phyloP scores from a whole-genome alignment of 2,113 vertebrate genomes.

The Microtus montanus region DNA sequence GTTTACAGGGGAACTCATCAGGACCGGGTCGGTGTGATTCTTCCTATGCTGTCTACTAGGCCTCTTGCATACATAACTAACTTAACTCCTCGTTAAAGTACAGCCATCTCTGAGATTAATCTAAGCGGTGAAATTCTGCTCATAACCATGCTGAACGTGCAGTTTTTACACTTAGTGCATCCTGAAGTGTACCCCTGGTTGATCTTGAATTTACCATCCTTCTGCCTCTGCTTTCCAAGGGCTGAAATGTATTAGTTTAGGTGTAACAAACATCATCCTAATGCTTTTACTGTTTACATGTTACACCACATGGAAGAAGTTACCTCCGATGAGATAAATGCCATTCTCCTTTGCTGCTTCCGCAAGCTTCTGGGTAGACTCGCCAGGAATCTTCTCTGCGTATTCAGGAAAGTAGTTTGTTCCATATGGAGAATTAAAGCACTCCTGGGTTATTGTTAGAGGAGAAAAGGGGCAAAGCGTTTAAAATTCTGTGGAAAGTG shows the following conservation, averaged over 20 bases:
- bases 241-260: slow-evolving; percentile 29
- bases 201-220: not conserved
- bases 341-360: slow-evolving; percentile 92
- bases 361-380: slow-evolving; percentile 91
- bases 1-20: not conserved
- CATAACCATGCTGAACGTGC: not conserved
- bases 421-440: slow-evolving; percentile 98
- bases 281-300: not conserved
- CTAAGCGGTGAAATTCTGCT: not conserved
- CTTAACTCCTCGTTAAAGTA: not conserved
- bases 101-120: not conserved
- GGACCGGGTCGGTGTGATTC: not conserved
- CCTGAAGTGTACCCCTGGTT: not conserved
- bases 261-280: not conserved
- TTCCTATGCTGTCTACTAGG: not conserved
- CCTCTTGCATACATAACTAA: not conserved
- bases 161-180: not conserved
- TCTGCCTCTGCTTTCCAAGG: not conserved
- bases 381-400: slow-evolving; percentile 96
- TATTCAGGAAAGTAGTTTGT: slow-evolving; percentile 92
- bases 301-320: not conserved
- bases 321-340: slow-evolving; percentile 96
- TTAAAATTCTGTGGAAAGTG: slow-evolving; percentile 26
- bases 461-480: not conserved
- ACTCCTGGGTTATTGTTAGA: slow-evolving; percentile 88